Evolutionary conservation across 2,113 vertebrate genomes (phyloP), one percentile per base, ranked within the genome.

Genomic region (Gymnogyps californianus): DNA sequence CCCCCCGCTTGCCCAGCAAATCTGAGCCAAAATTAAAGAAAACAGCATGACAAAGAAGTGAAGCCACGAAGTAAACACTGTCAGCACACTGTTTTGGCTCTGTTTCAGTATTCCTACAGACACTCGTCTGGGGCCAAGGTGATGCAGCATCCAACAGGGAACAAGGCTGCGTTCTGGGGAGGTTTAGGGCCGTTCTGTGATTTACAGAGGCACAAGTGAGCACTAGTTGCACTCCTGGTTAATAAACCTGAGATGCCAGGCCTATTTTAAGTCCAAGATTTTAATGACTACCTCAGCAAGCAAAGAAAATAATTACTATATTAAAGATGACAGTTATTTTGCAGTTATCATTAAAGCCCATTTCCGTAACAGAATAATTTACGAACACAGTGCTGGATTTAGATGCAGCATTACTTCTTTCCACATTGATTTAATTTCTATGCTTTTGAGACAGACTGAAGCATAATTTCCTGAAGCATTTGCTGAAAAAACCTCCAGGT

Each of bases 41-140:
- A 26, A 5, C 32, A 57, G 76, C 52, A 9, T 13, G 31, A 21
- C 44, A 11, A 29, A 44, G 31, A 9, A 11, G 38, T 9, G 15
- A 17, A 66, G 52, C 20, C 77, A 17, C 3, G 4, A 28, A 22
- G 34, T 0, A 7, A 54, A 9, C 10, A 1, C 11, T 14, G 19
- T 20, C n/a, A 16, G 26, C 18, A 6, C 1, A 1, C 67, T 3
- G 9, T 2, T 16, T 13, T 4, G 24, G 44, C 51, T 42, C 29
- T 3, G 3, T 7, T 7, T 6, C 10, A 2, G 29, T 6, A 12
- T 24, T 61, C 24, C 32, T 13, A 4, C 3, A 4, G 38, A 44
- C 1, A 5, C 36, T 3, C 2, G 21, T 19, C 31, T 13, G 6
- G 40, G 21, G 14, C 59, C 8, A 16, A 31, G 47, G 21, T 3